A percentile compares a stretch with the other conserved stretches of the same genome.
Evolutionary conservation across 2,113 vertebrate species (phyloP).

Genomic region (Uropsilus gracilis): DNA sequence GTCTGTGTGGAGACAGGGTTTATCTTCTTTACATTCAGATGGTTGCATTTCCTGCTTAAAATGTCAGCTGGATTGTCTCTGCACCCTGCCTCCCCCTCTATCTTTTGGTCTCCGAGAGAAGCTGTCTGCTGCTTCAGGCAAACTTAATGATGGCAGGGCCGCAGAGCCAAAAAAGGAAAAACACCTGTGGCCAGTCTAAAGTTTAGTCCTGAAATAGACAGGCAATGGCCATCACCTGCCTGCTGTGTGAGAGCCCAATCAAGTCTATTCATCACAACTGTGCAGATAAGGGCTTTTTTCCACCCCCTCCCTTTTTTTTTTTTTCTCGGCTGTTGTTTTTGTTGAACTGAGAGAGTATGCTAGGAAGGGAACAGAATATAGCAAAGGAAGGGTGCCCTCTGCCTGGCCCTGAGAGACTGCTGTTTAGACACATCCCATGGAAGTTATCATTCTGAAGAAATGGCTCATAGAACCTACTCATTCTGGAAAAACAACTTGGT

Average conservation of each 20-base stretch:
- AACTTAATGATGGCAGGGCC: conserved; percentile 80
- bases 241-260: conserved; percentile 81
- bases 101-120: conserved; percentile 77
- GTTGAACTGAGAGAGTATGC: conserved; percentile 63
- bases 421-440: neutral
- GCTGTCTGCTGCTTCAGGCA: conserved; percentile 82
- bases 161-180: conserved; percentile 82
- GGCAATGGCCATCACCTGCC: conserved; percentile 81
- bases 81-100: conserved; percentile 58
- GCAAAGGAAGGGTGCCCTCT: neutral
- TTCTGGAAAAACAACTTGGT: neutral
- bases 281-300: conserved; percentile 64
- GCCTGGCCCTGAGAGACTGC: neutral
- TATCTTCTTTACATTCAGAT: conserved; percentile 82
- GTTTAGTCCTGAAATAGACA: conserved; percentile 81
- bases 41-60: conserved; percentile 80
- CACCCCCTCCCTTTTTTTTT: neutral
- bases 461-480: neutral
- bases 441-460: conserved; percentile 29
- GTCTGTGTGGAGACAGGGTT: conserved; percentile 60
- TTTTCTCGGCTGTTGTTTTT: conserved; percentile 66
- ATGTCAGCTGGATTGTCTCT: conserved; percentile 81
- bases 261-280: conserved; percentile 82
- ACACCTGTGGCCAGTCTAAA: conserved; percentile 81
- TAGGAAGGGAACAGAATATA: conserved; percentile 57